Conservation (phyloP, 2,888 invertebrate species). For the Lottia scabra region DNA sequence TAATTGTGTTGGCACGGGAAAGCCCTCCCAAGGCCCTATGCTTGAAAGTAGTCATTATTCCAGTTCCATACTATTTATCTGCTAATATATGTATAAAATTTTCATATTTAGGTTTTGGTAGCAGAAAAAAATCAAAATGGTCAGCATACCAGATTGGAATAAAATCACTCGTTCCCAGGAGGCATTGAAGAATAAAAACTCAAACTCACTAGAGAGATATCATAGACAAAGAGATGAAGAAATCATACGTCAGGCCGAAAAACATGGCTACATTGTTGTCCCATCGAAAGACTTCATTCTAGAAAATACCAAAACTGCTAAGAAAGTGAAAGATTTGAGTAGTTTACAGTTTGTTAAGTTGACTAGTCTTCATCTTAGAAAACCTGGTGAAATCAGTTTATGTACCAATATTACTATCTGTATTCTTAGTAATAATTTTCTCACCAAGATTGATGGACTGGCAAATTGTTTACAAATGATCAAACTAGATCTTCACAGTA, state of each 20-base stretch:
- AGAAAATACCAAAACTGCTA: constrained; percentile 39
- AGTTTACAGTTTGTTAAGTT: constrained; percentile 51
- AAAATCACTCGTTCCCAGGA: constrained; percentile 55
- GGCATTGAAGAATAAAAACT: constrained; percentile 27
- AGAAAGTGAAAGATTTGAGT: constrained; percentile 43
- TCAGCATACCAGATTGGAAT: constrained; percentile 66
- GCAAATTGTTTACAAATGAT: constrained; percentile 58
- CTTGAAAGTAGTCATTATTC: no score
- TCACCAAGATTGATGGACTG: constrained; percentile 61
- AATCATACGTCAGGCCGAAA: constrained; percentile 58
- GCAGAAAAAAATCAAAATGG: constrained; percentile 44
- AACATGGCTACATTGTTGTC: constrained; percentile 55
- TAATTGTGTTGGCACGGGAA: no score
- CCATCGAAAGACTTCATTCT: constrained; percentile 51
- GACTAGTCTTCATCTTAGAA: constrained; percentile 53
- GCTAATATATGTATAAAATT: no score
- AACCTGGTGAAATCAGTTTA: constrained; percentile 58
- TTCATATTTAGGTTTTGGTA: no score
- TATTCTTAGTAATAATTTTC: constrained; percentile 62
- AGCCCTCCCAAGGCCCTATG: no score
- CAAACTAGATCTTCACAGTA: constrained; percentile 60
- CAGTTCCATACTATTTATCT: no score
- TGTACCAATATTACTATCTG: constrained; percentile 61
- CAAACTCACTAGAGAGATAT: constrained; percentile 47
- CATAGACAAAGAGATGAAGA: constrained; percentile 58